Percentiles rank a stretch among this genome's conserved stretches.
Conservation (phyloP, 2,113 vertebrate genomes). For the Nycticebus coucang region DNA sequence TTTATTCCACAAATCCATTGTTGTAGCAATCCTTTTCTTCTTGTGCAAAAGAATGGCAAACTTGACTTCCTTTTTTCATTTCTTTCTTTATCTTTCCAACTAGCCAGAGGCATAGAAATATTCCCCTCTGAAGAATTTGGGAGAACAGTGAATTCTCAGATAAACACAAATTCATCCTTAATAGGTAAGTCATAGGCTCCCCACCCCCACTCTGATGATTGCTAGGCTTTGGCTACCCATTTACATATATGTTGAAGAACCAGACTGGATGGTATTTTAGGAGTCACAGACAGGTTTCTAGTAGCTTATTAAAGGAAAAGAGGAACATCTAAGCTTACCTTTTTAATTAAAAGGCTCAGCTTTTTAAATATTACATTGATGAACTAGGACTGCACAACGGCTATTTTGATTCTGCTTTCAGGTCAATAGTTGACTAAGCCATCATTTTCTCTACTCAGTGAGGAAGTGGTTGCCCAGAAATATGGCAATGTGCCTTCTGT, state of each 20-base stretch:
- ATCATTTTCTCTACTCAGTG: neutral
- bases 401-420: neutral
- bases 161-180: neutral
- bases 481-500: neutral
- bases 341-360: neutral
- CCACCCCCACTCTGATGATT: accelerated
- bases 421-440: neutral
- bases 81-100: neutral
- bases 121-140: neutral
- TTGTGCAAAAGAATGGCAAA: neutral
- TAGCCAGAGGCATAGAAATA: neutral
- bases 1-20: neutral
- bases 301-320: neutral
- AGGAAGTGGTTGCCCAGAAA: neutral
- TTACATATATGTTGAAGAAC: neutral
- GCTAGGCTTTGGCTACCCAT: neutral
- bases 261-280: neutral
- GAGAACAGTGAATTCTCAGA: neutral
- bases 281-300: neutral
- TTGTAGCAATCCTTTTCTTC: neutral
- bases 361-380: neutral
- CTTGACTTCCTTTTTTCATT: neutral
- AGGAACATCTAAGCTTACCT: neutral
- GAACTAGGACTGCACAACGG: neutral
- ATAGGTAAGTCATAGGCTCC: neutral